A percentile compares a stretch with the other conserved stretches of the same genome.
Evolutionary conservation across 2,888 invertebrate genomes (phyloP).

Genomic region (Invenusta paracnida): DNA sequence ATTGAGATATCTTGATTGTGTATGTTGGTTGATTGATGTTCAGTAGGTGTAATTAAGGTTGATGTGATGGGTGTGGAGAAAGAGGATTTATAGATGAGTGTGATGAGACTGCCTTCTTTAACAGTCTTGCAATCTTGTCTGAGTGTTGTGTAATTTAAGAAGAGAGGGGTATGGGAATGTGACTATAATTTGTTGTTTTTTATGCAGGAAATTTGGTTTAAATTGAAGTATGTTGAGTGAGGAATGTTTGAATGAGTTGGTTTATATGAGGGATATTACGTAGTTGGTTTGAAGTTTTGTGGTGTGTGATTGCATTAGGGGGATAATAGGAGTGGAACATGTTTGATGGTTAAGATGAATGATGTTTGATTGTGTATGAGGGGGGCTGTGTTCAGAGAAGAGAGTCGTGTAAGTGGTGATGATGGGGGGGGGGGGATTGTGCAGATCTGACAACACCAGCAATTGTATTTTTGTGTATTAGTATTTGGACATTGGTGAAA

Average conservation of each 20-base stretch:
- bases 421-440: not conserved
- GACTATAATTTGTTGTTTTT: not conserved
- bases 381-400: no score
- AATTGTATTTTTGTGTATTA: not conserved
- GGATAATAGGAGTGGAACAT: no score
- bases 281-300: not conserved
- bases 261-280: not conserved
- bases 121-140: not conserved
- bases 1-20: not conserved
- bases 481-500: not conserved
- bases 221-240: not conserved
- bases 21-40: conserved; percentile 9
- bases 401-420: no score
- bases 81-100: not conserved
- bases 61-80: not conserved
- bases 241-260: not conserved
- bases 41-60: not conserved
- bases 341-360: no score
- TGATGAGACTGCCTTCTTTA: not conserved
- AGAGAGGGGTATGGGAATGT: not conserved
- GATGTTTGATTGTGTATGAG: no score
- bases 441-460: not conserved
- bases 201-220: not conserved
- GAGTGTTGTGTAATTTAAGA: not conserved
- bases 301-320: no score